phyloP scores from a whole-genome alignment of 2,797 vertebrate species.

The Peromyscus melanophrys region DNA sequence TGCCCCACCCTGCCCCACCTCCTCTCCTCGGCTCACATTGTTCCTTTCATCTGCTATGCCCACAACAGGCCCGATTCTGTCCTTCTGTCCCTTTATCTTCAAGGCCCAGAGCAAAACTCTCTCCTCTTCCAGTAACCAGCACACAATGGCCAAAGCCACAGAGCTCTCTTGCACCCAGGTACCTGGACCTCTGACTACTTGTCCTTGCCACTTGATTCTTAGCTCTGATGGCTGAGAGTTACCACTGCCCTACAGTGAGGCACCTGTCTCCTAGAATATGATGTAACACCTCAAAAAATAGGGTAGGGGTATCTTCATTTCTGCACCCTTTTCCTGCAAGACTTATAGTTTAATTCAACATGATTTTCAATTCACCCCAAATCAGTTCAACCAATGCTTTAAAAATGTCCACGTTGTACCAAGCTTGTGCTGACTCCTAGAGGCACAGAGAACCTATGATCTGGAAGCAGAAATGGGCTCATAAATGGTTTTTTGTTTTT shows the following conservation, averaged over 20 bases:
- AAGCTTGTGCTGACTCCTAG: neutral
- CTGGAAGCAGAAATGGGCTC: neutral
- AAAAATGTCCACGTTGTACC: neutral
- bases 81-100: neutral
- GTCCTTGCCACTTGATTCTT: neutral
- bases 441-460: neutral
- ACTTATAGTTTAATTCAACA: slow-evolving; percentile 51
- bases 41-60: accelerated
- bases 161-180: neutral
- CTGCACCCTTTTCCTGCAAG: slow-evolving; percentile 11
- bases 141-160: neutral
- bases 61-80: neutral
- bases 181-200: neutral
- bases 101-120: neutral
- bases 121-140: neutral
- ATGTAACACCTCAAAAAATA: neutral
- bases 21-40: accelerated
- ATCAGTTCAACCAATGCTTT: slow-evolving; percentile 25
- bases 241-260: neutral
- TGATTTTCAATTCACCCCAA: slow-evolving; percentile 36
- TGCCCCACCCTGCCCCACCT: accelerated
- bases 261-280: neutral
- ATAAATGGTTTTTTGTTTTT: no score
- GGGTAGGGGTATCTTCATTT: neutral
- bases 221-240: neutral